phyloP scores from a whole-genome alignment of 2,888 invertebrate species.

The Melanostoma scalare region DNA sequence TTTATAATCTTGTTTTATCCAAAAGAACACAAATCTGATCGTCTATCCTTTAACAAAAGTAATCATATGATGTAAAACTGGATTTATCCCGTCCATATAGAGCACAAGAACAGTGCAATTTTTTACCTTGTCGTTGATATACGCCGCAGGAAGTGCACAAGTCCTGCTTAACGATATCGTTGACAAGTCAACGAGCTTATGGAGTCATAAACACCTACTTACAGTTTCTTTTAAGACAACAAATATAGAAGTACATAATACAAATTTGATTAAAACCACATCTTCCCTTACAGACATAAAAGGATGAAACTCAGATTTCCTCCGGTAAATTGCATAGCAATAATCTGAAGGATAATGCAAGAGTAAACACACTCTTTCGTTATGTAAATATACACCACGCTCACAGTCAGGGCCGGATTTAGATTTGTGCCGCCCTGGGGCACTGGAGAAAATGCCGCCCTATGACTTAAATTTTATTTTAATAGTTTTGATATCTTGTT shows the following conservation, averaged over 20 bases:
- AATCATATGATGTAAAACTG: constrained; percentile 49
- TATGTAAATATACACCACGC: not conserved
- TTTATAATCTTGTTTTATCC: constrained; percentile 16
- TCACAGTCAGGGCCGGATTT: no score
- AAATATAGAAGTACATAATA: not conserved
- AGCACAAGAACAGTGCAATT: not conserved
- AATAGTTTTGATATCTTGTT: no score
- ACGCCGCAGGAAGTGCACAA: constrained; percentile 29
- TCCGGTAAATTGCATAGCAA: constrained; percentile 53
- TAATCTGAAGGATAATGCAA: constrained; percentile 65
- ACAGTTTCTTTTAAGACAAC: not conserved
- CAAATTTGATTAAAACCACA: constrained; percentile 65
- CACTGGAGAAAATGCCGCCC: no score
- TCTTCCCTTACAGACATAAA: constrained; percentile 37
- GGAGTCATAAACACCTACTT: constrained; percentile 62
- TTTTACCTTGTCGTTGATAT: constrained; percentile 15
- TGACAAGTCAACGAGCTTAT: constrained; percentile 67
- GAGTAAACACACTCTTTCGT: constrained; percentile 48
- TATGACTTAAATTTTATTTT: no score
- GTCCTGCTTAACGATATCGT: constrained; percentile 53
- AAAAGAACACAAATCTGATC: constrained; percentile 38
- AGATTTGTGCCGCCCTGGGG: no score
- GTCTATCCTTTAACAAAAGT: constrained; percentile 21
- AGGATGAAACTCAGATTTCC: constrained; percentile 50
- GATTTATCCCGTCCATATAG: constrained; percentile 11